Evolutionary conservation across 1,140 invertebrate genomes (phyloP).

Genomic region (Macrobrachium nipponense): DNA sequence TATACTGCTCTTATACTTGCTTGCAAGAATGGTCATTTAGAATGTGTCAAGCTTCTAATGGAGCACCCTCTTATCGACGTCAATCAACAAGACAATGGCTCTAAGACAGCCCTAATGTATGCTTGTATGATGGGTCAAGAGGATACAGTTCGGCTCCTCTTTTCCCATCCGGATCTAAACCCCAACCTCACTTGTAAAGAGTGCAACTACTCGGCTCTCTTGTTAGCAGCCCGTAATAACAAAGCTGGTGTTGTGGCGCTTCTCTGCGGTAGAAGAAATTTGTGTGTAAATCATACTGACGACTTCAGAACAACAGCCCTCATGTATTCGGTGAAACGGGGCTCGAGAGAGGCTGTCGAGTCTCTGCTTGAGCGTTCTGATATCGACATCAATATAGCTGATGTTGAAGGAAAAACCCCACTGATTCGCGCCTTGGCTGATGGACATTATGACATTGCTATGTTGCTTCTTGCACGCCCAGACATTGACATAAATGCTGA

Average conservation of each 20-base stretch:
- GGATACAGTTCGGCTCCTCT: slow-evolving; percentile 59
- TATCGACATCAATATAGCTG: slow-evolving; percentile 60
- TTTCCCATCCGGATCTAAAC: slow-evolving; percentile 61
- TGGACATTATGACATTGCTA: slow-evolving; percentile 54
- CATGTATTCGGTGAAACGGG: slow-evolving; percentile 43
- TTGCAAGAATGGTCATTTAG: slow-evolving; percentile 89
- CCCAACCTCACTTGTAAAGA: slow-evolving; percentile 58
- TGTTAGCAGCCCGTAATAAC: slow-evolving; percentile 53
- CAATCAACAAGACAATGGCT: slow-evolving; percentile 86
- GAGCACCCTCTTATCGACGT: slow-evolving; percentile 86
- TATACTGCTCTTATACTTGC: slow-evolving; percentile 95
- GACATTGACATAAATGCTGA: slow-evolving; percentile 57
- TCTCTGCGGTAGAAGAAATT: slow-evolving; percentile 52
- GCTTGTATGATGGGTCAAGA: slow-evolving; percentile 59
- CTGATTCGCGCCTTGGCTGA: slow-evolving; percentile 58
- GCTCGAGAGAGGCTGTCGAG: slow-evolving; percentile 39
- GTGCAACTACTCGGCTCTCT: slow-evolving; percentile 53
- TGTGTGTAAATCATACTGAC: slow-evolving; percentile 52
- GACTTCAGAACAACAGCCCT: slow-evolving; percentile 52
- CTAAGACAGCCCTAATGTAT: slow-evolving; percentile 81
- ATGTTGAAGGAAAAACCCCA: slow-evolving; percentile 62
- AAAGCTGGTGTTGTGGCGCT: slow-evolving; percentile 42
- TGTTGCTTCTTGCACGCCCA: slow-evolving; percentile 60
- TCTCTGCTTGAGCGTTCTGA: slow-evolving; percentile 52
- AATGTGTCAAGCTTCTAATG: slow-evolving; percentile 85